Base-by-base conservation (phyloP, 2,888 invertebrate genomes). In the Pyrocoelia pectoralis region DNA sequence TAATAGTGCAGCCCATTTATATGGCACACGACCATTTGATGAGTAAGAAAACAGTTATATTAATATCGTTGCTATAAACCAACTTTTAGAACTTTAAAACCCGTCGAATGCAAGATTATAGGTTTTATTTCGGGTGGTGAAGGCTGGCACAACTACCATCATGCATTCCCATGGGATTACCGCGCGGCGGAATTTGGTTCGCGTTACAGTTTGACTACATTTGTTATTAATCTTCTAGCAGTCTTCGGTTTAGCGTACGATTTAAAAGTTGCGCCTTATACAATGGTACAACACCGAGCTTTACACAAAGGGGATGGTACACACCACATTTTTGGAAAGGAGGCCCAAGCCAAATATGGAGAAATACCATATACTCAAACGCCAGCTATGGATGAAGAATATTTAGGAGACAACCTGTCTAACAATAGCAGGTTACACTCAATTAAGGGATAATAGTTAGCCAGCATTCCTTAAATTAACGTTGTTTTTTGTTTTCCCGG, bases 111-210 rank as follows among this genome's bases (percentile, higher is more conserved):
- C 70, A 79, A 82, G n/a, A 82, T 86, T 52, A 89, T 90, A 0
- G 83, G 88, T 0, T 81, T 86, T 0, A 81, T 87, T 54, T 86
- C 88, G 0, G 76, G 85, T 0, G 88, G 88, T 0, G 88, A 89
- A 76, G 91, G 91, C 1, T 92, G 89, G 88, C 91, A 92, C 79
- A 91, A 91, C 78, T 92, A 90, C 77, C 91, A 92, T 74, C 92
- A 92, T 76, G 87, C 87, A 0, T 92, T 91, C 74, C 91, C 92
- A 1, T 89, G 87, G 80, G 87, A 87, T 74, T 87, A 86, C 77
- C 84, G 85, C 70, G 86, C 86, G 0, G 84, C 85, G 1, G 86
- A 87, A 70, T 83, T 85, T 52, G 85, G 84, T 56, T 82, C 84
- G 53, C 69, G 79, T 40, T 83, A 84, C 71, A 91, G 90, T 72